Evolutionary conservation across 1,140 invertebrate genomes (phyloP), one percentile per base, ranked within the genome.

Genomic region (Andricus grossulariae): DNA sequence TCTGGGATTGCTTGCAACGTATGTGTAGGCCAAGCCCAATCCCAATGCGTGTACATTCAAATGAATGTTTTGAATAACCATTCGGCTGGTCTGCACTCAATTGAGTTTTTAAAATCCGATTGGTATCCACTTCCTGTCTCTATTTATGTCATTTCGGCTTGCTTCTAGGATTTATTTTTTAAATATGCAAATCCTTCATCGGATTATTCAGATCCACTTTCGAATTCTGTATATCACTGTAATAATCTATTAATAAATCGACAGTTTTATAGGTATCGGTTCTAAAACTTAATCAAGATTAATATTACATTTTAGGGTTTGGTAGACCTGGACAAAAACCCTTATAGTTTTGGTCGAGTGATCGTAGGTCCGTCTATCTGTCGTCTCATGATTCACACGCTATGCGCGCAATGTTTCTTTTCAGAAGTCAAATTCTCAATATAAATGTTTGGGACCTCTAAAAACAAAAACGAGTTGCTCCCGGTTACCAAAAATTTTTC

Each of bases 11-110:
- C 15, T 5, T 39, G 32, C 32, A 66, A 39, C 60, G 60, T 66
- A 66, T 66, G 60, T 66, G 16, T 66, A 66, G 60, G n/a, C 60
- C 60, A 66, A 66, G 60, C 60, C 25, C 60, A 66, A 39, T 66
- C 60, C 25, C 60, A 66, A n/a, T 66, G 60, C 60, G 32, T 66
- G 60, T 66, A 66, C 25, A 66, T 60, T 57, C 15, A 70, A 76
- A 45, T 72, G 32, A 57, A 49, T 49, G 60, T 72, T 54, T 52
- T 72, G 71, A 76, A 72, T 76, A 71, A 76, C 72, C 55, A 76
- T 71, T 72, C 45, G 32, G 39, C 52, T 72, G 39, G 13, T 39
- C 60, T 66, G 60, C 60, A 66, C 60, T 66, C 60, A 66, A 66
- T 66, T 66, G 60, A 66, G 60, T 66, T 66, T 66, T 66, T 8